These are phyloP conservation scores for Leptopilina syphax DNA, from an alignment of 2,888 invertebrate genomes.

Conservation along the genomic window DNA sequence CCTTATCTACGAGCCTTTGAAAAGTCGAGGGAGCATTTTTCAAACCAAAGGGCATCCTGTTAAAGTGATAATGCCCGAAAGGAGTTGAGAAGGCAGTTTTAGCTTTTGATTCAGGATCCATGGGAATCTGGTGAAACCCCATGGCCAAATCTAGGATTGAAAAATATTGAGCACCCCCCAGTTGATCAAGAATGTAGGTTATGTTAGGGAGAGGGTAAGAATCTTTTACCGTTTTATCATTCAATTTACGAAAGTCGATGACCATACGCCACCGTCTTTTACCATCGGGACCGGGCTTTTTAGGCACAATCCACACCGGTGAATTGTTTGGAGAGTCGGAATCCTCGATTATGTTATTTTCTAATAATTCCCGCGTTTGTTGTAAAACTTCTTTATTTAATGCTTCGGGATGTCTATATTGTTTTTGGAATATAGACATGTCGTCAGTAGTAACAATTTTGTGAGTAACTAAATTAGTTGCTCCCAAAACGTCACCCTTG, in stretches of 20 bases:
- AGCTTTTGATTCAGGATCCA: not conserved
- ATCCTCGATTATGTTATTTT: too few species aligned
- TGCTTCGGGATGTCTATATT: too few species aligned
- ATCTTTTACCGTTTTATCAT: conserved; percentile 29
- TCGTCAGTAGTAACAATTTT: too few species aligned
- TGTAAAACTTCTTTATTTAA: too few species aligned
- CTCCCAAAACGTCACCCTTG: not conserved
- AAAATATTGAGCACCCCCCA: not conserved
- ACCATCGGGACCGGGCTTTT: not conserved
- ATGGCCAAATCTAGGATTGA: not conserved
- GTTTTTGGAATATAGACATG: too few species aligned
- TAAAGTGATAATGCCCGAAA: not conserved
- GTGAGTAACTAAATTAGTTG: not conserved
- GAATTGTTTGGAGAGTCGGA: not conserved
- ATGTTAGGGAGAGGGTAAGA: conserved; percentile 27
- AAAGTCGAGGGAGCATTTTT: conserved; percentile 60
- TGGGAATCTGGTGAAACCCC: not conserved
- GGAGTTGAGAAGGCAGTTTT: not conserved
- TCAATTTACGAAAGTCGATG: too few species aligned
- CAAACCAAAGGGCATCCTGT: conserved; percentile 40
- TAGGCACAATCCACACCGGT: conserved; percentile 6
- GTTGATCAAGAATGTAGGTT: not conserved
- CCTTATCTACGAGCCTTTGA: conserved; percentile 68
- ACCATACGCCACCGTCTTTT: not conserved
- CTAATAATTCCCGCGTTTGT: too few species aligned